Evolutionary conservation across 2,797 vertebrate genomes (phyloP), one percentile per base, ranked within the genome.

Genomic region (Leuciscus waleckii): DNA sequence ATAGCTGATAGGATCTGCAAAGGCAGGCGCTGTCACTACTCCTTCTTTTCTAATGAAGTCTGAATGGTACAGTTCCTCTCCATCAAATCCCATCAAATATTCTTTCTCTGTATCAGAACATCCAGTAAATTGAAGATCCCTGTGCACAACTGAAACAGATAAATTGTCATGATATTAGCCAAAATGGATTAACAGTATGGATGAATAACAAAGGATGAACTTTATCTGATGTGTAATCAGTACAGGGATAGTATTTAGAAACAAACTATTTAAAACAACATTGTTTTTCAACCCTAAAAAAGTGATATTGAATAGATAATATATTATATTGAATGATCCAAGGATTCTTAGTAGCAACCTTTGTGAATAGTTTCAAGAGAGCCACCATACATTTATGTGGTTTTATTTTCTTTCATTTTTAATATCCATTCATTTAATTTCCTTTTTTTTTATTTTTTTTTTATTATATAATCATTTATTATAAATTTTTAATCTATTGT

Each of bases 101-200:
- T 89, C 88, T 43, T 49, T 58, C 51, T 83, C 74, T 41, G 54
- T 71, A 54, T 89, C 84, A 41, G 88, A 87, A 13, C 88, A 89
- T 0, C 2, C 61, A 7, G 0, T 0, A 0, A 78, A 0, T 0
- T 0, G 0, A 68, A 74, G 0, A 0, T 81, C 2, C 4, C 9
- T 16, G 7, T 74, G 81, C 43, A n/a, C 29, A 43, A 5, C 88
- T 89, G 79, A 63, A 43, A 43, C 14, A 78, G 54, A 61, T 2
- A 2, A 19, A 78, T 0, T 1, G 3, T 65, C 23, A 70, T 23
- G 21, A 35, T 35, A 35, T 71, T 73, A 29, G 7, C 0, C 39
- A 21, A 0, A 79, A 16, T 19, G 26, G 41, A 46, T 46, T 0
- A 63, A 79, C 7, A 39, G 1, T 10, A 32, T 21, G 49, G 46